Evolutionary conservation across 2,888 invertebrate species (phyloP), one percentile per base, ranked within the genome.

Genomic region (Lithophane ornitopus): DNA sequence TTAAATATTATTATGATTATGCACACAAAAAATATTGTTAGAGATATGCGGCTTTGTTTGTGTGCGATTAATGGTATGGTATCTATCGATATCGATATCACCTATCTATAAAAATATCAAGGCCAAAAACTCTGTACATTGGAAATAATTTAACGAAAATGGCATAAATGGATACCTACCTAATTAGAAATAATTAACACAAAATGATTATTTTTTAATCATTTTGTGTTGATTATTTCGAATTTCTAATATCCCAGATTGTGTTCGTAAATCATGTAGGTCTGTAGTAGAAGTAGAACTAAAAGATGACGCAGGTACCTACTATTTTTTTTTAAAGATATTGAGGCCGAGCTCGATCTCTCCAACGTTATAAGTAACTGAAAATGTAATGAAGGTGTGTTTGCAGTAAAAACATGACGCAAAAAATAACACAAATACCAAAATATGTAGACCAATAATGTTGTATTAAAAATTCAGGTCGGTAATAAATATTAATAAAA

Each of bases 1-100:
- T 49, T 49, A 11, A 44, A 65, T 62, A 62, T 62, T 41, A 41
- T 58, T 69, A 39, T 69, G 22, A 71, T 52, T 69, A 70, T 8
- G 3, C 41, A 22, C 49, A 52, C 22, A 44, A 69, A 41, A 41
- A 65, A 39, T 41, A 70, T 41, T 52, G 19, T 49, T 49, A 49
- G 19, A 19, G 19, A 19, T 49, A 19, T 19, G 39, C 52, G 52
- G 41, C 52, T 26, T 22, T 39, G 34, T 70, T 54, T 52, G 22
- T 41, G 16, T 16, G 41, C 28, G 70, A 70, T 71, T 52, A 67
- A 34, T n/a, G 26, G 28, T 59, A 49, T 8, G 59, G 26, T 19
- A 39, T n/a, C 6, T n/a, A 70, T 28, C 11, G 26, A 52, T 70
- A 70, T 41, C 1, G 16, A 39, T 68, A 67, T 16, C 19, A 34